Evolutionary conservation across 2,888 invertebrate genomes (phyloP).

Genomic region (Acrobasis repandana): DNA sequence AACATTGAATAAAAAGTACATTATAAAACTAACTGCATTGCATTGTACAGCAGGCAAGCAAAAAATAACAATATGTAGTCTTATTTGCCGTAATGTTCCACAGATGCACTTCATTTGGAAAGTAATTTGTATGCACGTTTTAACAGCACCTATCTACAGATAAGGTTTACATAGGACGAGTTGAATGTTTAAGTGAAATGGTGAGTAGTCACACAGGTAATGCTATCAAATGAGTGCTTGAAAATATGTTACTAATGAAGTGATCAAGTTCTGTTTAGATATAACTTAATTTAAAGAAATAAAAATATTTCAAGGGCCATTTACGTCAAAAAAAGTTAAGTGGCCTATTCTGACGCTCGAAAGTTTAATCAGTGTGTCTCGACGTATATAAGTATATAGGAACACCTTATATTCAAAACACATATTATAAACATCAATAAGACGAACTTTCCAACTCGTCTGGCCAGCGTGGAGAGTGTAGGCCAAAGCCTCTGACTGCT

Average conservation of each 20-base stretch:
- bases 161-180: neutral
- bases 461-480: too few relatives aligned
- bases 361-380: too few relatives aligned
- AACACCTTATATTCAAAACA: too few relatives aligned
- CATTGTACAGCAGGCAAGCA: neutral
- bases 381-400: too few relatives aligned
- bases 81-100: slow-evolving; percentile 7
- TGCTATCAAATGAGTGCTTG: neutral
- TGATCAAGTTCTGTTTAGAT: too few relatives aligned
- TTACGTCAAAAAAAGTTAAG: too few relatives aligned
- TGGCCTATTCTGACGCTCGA: too few relatives aligned
- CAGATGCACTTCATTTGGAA: slow-evolving; percentile 16
- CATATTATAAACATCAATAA: too few relatives aligned
- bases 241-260: neutral
- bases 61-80: slow-evolving; percentile 15
- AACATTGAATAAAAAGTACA: neutral
- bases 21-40: neutral
- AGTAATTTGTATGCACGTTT: slow-evolving; percentile 15
- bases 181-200: neutral
- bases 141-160: neutral
- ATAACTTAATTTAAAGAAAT: too few relatives aligned
- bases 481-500: too few relatives aligned
- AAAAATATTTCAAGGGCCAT: too few relatives aligned
- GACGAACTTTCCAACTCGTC: too few relatives aligned
- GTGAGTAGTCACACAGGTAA: neutral